Evolutionary conservation across 2,113 vertebrate species (phyloP).

Genomic region (Stegastes partitus): DNA sequence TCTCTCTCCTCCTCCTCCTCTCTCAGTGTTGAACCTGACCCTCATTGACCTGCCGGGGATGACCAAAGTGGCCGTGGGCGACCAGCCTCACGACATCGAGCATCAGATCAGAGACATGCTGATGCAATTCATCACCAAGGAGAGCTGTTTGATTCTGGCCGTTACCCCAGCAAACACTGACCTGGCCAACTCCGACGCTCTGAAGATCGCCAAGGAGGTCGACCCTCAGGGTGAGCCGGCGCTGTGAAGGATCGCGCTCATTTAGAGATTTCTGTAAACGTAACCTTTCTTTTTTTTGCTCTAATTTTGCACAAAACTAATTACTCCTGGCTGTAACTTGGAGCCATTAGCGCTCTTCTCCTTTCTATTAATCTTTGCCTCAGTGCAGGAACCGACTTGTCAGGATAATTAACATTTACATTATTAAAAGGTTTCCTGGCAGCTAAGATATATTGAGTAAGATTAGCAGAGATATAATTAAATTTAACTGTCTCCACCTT

Average conservation of each 20-base stretch:
- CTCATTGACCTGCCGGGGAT: conserved; percentile 96
- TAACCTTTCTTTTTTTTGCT: conserved; percentile 3
- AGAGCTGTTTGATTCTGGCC: conserved; percentile 94
- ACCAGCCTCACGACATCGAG: conserved; percentile 95
- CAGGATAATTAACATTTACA: conserved; percentile 39
- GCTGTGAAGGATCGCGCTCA: not conserved
- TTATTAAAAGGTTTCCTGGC: conserved; percentile 52
- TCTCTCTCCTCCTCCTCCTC: not conserved
- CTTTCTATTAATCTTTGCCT: conserved; percentile 30
- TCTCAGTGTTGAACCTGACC: conserved; percentile 91
- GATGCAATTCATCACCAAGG: conserved; percentile 93
- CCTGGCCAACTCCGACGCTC: conserved; percentile 95
- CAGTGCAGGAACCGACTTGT: not conserved
- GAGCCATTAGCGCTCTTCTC: conserved; percentile 20
- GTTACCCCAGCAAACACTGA: conserved; percentile 96
- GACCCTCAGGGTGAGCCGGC: conserved; percentile 90
- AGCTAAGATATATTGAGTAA: conserved; percentile 14
- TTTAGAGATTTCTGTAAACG: not conserved
- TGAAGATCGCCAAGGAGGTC: conserved; percentile 95
- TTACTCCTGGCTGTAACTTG: conserved; percentile 19
- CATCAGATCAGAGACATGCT: conserved; percentile 98
- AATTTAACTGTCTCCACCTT: conserved; percentile 12
- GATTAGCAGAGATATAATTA: conserved; percentile 29
- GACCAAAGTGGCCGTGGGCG: conserved; percentile 96
- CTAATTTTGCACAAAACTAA: conserved; percentile 17